A percentile compares a stretch with the other conserved stretches of the same genome.
These are phyloP conservation scores for Dreissena rostriformis DNA, from an alignment of 1,140 invertebrate genomes.

Conservation along the genomic window DNA sequence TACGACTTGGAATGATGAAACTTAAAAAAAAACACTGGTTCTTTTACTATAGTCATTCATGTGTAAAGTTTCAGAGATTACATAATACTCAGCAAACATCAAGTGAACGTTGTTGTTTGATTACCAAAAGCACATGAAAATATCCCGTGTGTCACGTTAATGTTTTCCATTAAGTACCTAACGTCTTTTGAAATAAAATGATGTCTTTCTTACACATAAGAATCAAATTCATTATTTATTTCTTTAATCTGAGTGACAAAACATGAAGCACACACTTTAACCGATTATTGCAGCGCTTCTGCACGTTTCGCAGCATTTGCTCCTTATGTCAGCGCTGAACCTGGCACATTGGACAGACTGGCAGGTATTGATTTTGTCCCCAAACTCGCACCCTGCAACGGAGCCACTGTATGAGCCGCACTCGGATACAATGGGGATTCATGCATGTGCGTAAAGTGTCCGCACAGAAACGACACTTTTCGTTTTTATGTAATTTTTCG, in stretches of 20 bases:
- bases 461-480: neutral
- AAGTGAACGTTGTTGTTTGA: too few relatives aligned
- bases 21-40: too few relatives aligned
- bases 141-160: too few relatives aligned
- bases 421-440: neutral
- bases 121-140: too few relatives aligned
- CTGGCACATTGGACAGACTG: neutral
- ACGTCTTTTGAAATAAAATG: too few relatives aligned
- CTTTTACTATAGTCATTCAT: too few relatives aligned
- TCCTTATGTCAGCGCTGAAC: neutral
- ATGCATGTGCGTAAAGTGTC: neutral
- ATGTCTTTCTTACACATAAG: neutral
- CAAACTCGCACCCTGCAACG: conserved; percentile 31
- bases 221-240: neutral
- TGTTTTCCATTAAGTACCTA: too few relatives aligned
- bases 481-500: neutral
- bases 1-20: too few relatives aligned
- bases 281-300: conserved; percentile 11
- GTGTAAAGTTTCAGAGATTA: too few relatives aligned
- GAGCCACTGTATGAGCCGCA: neutral
- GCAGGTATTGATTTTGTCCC: conserved; percentile 2
- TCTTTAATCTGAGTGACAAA: neutral
- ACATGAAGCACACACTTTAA: neutral
- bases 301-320: conserved; percentile 39
- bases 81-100: too few relatives aligned